Percentiles rank a stretch among this genome's conserved stretches.
Evolutionary conservation across 2,797 vertebrate genomes (phyloP).

Genomic region (Girardinus metallicus): DNA sequence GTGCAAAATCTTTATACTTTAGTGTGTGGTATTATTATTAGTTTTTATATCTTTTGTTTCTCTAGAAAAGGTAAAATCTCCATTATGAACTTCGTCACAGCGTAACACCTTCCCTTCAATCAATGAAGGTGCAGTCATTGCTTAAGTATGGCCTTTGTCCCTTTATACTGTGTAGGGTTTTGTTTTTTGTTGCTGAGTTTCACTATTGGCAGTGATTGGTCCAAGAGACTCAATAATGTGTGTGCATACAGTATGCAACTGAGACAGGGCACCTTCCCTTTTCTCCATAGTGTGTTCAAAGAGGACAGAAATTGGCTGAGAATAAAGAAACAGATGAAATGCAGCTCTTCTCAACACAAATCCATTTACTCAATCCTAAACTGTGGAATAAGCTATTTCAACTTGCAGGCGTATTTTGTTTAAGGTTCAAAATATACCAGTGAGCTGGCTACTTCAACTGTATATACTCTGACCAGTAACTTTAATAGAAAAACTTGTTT

Average conservation of each 20-base stretch:
- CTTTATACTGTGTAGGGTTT: slow-evolving; percentile 4
- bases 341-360: not conserved
- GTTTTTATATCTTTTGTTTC: not conserved
- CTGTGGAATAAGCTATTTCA: not conserved
- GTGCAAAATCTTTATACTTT: not conserved
- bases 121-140: slow-evolving; percentile 9
- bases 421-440: not conserved
- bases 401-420: not conserved
- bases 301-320: not conserved
- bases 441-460: not conserved
- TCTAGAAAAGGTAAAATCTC: not conserved
- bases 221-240: not conserved
- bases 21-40: not conserved
- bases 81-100: not conserved
- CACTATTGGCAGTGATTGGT: not conserved
- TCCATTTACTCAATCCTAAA: not conserved
- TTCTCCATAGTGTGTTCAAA: not conserved
- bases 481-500: not conserved
- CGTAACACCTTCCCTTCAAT: not conserved
- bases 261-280: not conserved
- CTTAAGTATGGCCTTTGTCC: not conserved
- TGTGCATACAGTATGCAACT: not conserved
- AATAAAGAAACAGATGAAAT: not conserved
- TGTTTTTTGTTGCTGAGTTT: not conserved
- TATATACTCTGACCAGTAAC: not conserved